Evolutionary conservation across 2,113 vertebrate species (phyloP).

Genomic region (Patagioenas fasciata): DNA sequence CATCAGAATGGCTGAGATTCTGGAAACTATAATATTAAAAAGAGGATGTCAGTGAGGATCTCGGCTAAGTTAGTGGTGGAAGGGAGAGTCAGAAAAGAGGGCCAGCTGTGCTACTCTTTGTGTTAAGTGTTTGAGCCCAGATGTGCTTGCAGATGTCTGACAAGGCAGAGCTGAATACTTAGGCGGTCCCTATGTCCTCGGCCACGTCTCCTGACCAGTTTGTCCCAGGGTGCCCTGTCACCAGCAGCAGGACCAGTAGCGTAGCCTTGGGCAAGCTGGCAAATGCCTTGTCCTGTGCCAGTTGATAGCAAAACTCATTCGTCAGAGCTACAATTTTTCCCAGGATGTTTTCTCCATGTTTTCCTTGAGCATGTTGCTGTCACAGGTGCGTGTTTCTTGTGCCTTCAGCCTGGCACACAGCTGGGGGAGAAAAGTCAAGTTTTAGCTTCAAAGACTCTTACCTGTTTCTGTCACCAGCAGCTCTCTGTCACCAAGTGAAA

Average conservation of each 20-base stretch:
- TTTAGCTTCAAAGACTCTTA: neutral
- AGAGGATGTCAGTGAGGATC: neutral
- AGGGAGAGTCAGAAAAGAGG: neutral
- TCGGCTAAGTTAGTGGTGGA: neutral
- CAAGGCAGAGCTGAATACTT: neutral
- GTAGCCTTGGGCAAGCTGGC: neutral
- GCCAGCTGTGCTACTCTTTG: neutral
- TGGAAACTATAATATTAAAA: neutral
- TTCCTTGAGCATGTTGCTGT: neutral
- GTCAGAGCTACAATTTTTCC: neutral
- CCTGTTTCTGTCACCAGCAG: neutral
- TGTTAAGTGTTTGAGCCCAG: neutral
- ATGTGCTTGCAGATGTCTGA: neutral
- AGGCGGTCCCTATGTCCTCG: neutral
- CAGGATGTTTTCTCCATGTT: neutral
- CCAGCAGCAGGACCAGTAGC: neutral
- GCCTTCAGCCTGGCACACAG: neutral
- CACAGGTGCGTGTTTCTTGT: neutral
- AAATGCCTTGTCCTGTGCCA: neutral
- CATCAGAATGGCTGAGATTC: neutral
- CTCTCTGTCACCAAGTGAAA: neutral
- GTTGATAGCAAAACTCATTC: rapidly evolving
- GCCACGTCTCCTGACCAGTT: neutral
- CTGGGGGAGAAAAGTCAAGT: neutral
- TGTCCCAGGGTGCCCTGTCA: neutral